Evolutionary conservation across 1,140 invertebrate genomes (phyloP).

Genomic region (Teleopsis dalmanni): DNA sequence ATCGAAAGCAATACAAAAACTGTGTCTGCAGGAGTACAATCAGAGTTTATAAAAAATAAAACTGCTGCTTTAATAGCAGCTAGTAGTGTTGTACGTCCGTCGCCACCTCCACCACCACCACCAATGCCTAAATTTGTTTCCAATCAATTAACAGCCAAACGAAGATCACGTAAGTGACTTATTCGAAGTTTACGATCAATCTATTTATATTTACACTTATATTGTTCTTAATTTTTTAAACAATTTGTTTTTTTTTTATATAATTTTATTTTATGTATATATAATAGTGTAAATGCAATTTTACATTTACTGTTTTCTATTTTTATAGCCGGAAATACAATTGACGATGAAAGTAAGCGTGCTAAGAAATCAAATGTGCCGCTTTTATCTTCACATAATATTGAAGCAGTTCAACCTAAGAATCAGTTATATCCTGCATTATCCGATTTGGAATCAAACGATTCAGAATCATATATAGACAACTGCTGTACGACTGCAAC

Average conservation of each 20-base stretch:
- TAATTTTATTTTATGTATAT: not conserved
- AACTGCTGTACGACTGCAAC: constrained; percentile 45
- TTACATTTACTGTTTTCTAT: not conserved
- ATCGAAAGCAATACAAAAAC: constrained; percentile 16
- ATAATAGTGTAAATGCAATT: not conserved
- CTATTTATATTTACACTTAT: too few species aligned
- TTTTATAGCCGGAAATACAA: constrained; percentile 28
- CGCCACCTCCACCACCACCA: constrained; percentile 36
- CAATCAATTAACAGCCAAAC: constrained; percentile 18
- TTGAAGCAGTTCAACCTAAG: constrained; percentile 9
- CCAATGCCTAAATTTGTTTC: constrained; percentile 13
- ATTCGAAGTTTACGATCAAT: not conserved
- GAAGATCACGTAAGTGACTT: constrained; percentile 39
- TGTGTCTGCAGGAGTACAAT: not conserved
- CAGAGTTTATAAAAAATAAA: constrained; percentile 13
- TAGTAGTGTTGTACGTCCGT: constrained; percentile 17
- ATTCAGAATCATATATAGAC: constrained; percentile 47
- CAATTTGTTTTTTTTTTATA: not conserved
- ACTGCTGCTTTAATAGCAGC: constrained; percentile 10
- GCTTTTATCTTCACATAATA: not conserved
- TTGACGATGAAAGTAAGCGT: constrained; percentile 27
- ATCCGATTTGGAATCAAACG: constrained; percentile 57
- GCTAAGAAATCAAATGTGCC: constrained; percentile 20
- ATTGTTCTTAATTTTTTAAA: too few species aligned
- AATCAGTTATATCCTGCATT: constrained; percentile 66